A percentile compares a stretch with the other conserved stretches of the same genome.
These are phyloP conservation scores for Andricus grossulariae DNA, from an alignment of 1,140 invertebrate genomes.

Conservation along the genomic window DNA sequence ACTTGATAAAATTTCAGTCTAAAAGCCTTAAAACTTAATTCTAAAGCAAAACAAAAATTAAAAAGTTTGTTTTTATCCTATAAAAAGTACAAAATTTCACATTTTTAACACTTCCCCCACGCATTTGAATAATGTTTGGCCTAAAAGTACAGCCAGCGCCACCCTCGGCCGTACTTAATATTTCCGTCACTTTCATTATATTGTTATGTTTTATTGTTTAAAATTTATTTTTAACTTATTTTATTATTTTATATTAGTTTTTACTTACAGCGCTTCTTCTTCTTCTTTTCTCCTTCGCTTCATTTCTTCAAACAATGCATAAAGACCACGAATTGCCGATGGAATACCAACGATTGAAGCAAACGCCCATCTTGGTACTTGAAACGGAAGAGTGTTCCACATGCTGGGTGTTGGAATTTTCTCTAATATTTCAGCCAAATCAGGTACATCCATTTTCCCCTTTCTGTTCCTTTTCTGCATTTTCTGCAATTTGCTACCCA, in stretches of 20 bases:
- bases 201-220: no score
- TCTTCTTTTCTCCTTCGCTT: conserved; percentile 76
- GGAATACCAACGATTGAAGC: conserved; percentile 80
- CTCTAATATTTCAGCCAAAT: conserved; percentile 81
- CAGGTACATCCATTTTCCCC: conserved; percentile 78
- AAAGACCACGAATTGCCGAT: conserved; percentile 69
- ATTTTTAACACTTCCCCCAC: no score
- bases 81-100: no score
- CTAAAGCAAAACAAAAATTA: no score
- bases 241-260: conserved; percentile 16
- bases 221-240: no score
- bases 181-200: no score
- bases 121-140: no score
- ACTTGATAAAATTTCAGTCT: no score
- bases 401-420: conserved; percentile 87
- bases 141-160: no score
- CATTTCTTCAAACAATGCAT: conserved; percentile 65
- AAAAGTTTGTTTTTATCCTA: no score
- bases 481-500: conserved; percentile 85
- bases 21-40: no score
- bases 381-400: conserved; percentile 88
- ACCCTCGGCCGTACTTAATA: no score
- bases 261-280: conserved; percentile 77
- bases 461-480: conserved; percentile 81
- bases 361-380: conserved; percentile 83